Evolutionary conservation across 2,113 vertebrate species (phyloP).

Genomic region (Edolisoma coerulescens): DNA sequence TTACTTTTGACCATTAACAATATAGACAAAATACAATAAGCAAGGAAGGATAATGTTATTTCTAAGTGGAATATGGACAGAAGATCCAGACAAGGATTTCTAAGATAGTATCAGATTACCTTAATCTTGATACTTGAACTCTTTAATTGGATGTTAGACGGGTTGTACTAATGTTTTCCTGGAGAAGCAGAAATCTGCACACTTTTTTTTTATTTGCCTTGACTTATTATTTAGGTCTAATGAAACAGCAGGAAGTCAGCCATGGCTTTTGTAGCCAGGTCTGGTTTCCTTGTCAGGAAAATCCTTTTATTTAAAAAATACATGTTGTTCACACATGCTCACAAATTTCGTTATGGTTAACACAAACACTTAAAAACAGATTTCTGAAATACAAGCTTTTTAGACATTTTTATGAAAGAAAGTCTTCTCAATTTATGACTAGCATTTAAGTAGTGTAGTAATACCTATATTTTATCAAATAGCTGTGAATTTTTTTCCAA

Average conservation of each 20-base stretch:
- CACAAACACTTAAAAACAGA: neutral
- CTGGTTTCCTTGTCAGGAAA: neutral
- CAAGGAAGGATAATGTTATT: neutral
- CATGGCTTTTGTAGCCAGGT: neutral
- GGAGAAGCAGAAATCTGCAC: neutral
- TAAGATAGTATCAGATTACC: neutral
- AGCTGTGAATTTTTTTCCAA: neutral
- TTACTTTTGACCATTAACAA: neutral
- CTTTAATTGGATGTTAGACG: neutral
- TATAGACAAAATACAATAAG: neutral
- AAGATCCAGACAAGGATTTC: neutral
- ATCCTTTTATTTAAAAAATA: neutral
- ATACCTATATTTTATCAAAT: neutral
- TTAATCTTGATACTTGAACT: neutral
- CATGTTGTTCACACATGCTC: neutral
- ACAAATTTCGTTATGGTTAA: neutral
- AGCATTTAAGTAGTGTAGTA: neutral
- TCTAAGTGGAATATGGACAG: neutral
- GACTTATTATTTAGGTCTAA: neutral
- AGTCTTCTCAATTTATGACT: neutral
- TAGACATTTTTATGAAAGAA: neutral
- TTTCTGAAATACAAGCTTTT: neutral
- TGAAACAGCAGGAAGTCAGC: neutral
- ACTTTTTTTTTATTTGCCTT: neutral
- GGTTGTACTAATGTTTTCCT: neutral